Conservation (phyloP, 2,113 vertebrate genomes). For the Cinclus cinclus region DNA sequence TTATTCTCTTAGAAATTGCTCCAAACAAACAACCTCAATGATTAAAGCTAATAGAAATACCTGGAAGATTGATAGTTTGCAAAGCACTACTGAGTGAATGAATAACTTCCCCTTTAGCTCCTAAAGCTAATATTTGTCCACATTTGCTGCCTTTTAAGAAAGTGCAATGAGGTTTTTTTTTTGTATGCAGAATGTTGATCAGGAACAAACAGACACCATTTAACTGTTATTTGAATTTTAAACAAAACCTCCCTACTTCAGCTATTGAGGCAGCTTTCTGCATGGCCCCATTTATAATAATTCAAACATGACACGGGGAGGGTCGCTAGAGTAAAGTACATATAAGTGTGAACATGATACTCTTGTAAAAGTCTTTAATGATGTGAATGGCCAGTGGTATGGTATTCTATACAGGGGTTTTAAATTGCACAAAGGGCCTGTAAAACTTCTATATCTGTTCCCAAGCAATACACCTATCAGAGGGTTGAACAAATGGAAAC, state of each 20-base stretch:
- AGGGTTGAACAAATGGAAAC: slow-evolving; percentile 51
- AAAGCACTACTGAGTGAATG: slow-evolving; percentile 78
- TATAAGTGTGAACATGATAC: slow-evolving; percentile 29
- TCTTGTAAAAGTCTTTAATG: slow-evolving; percentile 44
- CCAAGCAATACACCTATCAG: slow-evolving; percentile 44
- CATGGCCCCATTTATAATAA: slow-evolving; percentile 34
- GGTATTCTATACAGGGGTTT: slow-evolving; percentile 40
- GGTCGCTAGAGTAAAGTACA: not conserved
- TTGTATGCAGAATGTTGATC: slow-evolving; percentile 68
- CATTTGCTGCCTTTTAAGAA: slow-evolving; percentile 76
- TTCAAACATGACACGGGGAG: slow-evolving; percentile 38
- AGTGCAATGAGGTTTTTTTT: slow-evolving; percentile 49
- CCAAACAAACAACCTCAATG: slow-evolving; percentile 82
- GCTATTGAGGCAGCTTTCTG: slow-evolving; percentile 17
- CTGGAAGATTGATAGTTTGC: slow-evolving; percentile 79
- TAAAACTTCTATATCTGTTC: slow-evolving; percentile 57
- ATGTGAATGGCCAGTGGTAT: slow-evolving; percentile 1
- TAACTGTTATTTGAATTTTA: slow-evolving; percentile 74
- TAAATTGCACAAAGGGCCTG: slow-evolving; percentile 58
- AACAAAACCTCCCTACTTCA: slow-evolving; percentile 56
- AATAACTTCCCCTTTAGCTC: slow-evolving; percentile 79
- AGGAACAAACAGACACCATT: slow-evolving; percentile 77
- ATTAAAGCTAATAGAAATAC: slow-evolving; percentile 84
- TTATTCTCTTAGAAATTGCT: slow-evolving; percentile 82
- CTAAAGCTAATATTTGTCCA: slow-evolving; percentile 82